phyloP scores from a whole-genome alignment of 2,113 vertebrate species.

The Felis chaus region DNA sequence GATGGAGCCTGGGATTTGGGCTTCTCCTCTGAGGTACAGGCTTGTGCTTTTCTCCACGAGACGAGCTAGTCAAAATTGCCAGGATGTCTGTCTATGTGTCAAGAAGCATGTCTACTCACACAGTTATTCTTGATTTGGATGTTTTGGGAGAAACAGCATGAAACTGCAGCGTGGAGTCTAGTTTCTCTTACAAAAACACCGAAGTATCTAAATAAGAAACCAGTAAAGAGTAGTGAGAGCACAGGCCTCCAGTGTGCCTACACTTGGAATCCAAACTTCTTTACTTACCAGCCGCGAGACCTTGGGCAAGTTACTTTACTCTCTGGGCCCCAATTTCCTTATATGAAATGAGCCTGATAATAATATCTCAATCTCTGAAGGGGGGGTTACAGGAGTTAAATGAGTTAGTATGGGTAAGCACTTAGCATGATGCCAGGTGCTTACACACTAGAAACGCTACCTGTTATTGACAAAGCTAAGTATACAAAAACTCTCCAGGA shows the following conservation, averaged over 20 bases:
- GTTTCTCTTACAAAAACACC: not conserved
- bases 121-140: not conserved
- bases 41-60: not conserved
- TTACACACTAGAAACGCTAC: not conserved
- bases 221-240: not conserved
- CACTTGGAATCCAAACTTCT: not conserved
- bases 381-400: not conserved
- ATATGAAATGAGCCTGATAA: not conserved
- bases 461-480: not conserved
- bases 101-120: not conserved
- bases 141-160: not conserved
- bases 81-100: not conserved
- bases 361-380: not conserved
- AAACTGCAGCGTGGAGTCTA: not conserved
- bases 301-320: not conserved
- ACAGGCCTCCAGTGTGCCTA: not conserved
- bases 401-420: not conserved
- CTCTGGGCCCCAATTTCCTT: not conserved
- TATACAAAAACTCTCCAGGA: not conserved
- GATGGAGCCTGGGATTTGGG: not conserved
- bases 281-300: not conserved
- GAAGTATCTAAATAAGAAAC: not conserved
- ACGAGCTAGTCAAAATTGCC: not conserved
- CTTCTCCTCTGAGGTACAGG: not conserved
- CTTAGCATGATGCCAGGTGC: not conserved